These are phyloP conservation scores for Aplodontia rufa DNA, from an alignment of 2,113 vertebrate species.

Conservation along the genomic window DNA sequence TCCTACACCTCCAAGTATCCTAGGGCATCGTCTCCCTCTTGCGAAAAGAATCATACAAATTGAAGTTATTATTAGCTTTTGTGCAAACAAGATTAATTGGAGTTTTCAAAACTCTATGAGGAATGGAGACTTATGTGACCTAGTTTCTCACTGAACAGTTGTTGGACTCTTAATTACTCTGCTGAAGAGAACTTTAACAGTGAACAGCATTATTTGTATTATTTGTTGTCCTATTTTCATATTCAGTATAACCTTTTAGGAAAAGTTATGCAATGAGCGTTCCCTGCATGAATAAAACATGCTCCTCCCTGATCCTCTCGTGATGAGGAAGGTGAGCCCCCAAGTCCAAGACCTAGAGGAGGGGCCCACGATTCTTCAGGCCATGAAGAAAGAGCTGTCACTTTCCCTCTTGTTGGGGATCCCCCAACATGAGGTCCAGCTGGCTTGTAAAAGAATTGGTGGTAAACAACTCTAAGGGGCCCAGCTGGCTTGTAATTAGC, in stretches of 20 bases:
- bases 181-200: neutral
- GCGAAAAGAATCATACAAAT: no score
- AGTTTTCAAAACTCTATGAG: neutral
- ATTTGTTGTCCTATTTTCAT: neutral
- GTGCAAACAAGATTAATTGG: neutral
- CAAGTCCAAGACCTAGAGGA: no score
- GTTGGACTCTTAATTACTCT: neutral
- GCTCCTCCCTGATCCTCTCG: neutral
- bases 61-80: no score
- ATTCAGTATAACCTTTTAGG: neutral
- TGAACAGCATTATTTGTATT: no score
- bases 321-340: neutral
- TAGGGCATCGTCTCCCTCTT: no score
- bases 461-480: no score
- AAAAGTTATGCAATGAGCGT: neutral
- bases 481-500: no score
- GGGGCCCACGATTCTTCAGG: no score
- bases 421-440: no score
- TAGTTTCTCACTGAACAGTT: neutral
- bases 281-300: neutral
- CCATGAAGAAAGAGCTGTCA: neutral
- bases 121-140: neutral
- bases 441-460: no score
- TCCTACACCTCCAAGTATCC: no score
- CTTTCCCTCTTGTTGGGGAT: no score